Evolutionary conservation across 2,797 vertebrate genomes (phyloP).

Genomic region (Sebastes cheni): DNA sequence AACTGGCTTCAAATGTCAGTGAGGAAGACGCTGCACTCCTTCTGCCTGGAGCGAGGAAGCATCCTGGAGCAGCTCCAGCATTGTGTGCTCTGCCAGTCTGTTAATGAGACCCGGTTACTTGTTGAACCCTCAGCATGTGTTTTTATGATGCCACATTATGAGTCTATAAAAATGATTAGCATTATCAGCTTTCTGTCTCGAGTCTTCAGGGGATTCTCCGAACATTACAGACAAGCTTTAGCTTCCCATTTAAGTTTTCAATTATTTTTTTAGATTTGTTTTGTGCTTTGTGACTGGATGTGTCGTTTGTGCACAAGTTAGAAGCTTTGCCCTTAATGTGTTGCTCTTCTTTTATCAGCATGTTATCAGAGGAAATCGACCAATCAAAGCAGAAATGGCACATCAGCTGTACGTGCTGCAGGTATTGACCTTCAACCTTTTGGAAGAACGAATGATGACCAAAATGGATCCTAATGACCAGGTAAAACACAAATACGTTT

Average conservation of each 20-base stretch:
- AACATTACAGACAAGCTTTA: neutral
- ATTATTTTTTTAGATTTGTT: neutral
- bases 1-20: slow-evolving; percentile 38
- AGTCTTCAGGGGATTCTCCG: neutral
- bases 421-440: slow-evolving; percentile 96
- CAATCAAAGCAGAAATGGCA: slow-evolving; percentile 99
- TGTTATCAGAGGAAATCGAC: slow-evolving; percentile 94
- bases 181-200: neutral
- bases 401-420: slow-evolving; percentile 98
- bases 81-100: neutral
- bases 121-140: neutral
- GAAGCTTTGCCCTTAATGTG: neutral
- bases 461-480: slow-evolving; percentile 99
- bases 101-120: slow-evolving; percentile 8
- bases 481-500: slow-evolving; percentile 67
- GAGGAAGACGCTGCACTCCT: slow-evolving; percentile 20
- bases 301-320: neutral
- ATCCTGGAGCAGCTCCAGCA: slow-evolving; percentile 5
- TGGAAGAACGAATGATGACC: slow-evolving; percentile 99
- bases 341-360: slow-evolving; percentile 82
- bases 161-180: neutral
- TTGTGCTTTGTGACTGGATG: neutral
- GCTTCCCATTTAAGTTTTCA: neutral
- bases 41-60: slow-evolving; percentile 7
- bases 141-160: neutral